Evolutionary conservation across 2,888 invertebrate species (phyloP).

Genomic region (Tipula vernalis): DNA sequence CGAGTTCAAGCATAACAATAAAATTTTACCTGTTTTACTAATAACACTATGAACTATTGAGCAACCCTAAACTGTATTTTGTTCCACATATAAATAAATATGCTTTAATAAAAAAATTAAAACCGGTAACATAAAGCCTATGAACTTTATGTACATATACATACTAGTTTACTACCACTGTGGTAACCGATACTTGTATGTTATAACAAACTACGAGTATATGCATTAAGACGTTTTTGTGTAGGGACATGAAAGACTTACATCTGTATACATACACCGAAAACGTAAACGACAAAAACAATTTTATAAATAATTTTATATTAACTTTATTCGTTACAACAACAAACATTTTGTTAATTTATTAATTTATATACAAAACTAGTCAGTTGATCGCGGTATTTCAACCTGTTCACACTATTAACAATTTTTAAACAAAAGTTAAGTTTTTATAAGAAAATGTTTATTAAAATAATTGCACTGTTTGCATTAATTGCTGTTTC

Average conservation of each 20-base stretch:
- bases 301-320: background rate
- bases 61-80: background rate
- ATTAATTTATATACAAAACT: background rate
- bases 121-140: background rate
- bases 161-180: background rate
- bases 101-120: background rate
- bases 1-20: background rate
- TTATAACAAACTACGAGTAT: background rate
- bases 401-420: background rate
- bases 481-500: slow-evolving; percentile 23
- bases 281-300: background rate
- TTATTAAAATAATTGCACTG: slow-evolving; percentile 20
- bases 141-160: background rate
- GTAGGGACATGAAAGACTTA: background rate
- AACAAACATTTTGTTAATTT: background rate
- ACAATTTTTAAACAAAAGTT: background rate
- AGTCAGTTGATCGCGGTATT: background rate
- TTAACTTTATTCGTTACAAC: background rate
- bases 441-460: slow-evolving; percentile 8
- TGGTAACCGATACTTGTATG: background rate
- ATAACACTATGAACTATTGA: background rate
- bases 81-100: background rate
- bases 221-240: background rate
- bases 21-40: background rate
- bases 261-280: background rate